Conservation (phyloP, 2,113 vertebrate genomes). For the Paramisgurnus dabryanus region DNA sequence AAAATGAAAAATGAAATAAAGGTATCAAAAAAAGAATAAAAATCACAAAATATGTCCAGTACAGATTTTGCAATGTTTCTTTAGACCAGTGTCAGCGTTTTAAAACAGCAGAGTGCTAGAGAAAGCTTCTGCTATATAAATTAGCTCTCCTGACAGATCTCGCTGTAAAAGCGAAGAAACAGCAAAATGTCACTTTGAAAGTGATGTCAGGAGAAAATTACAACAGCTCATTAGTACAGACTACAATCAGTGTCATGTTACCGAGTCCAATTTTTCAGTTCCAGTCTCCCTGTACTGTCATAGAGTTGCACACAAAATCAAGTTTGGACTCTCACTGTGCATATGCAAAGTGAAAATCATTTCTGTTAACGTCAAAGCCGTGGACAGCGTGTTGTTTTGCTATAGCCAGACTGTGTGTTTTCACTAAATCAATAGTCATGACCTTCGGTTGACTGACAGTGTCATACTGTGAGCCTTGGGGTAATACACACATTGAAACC, state of each 20-base stretch:
- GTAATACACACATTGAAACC: not conserved
- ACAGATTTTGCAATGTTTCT: constrained; percentile 17
- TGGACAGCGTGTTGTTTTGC: constrained; percentile 24
- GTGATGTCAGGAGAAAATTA: constrained; percentile 18
- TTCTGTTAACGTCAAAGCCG: not conserved
- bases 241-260: constrained; percentile 35
- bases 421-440: constrained; percentile 45
- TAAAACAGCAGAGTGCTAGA: constrained; percentile 1
- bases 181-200: constrained; percentile 30
- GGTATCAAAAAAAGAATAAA: constrained; percentile 23
- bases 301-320: constrained; percentile 11
- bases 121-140: constrained; percentile 33
- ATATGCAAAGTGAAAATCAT: not conserved
- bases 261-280: constrained; percentile 1
- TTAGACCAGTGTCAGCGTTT: constrained; percentile 44
- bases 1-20: constrained; percentile 40
- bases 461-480: constrained; percentile 31
- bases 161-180: constrained; percentile 25
- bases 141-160: constrained; percentile 37
- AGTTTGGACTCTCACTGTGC: constrained; percentile 14
- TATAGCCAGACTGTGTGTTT: constrained; percentile 30
- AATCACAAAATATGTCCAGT: constrained; percentile 4
- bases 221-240: constrained; percentile 27
- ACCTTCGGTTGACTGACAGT: constrained; percentile 43
- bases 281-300: not conserved